These are phyloP conservation scores for Cololabis saira DNA, from an alignment of 2,113 vertebrate genomes.

Conservation along the genomic window DNA sequence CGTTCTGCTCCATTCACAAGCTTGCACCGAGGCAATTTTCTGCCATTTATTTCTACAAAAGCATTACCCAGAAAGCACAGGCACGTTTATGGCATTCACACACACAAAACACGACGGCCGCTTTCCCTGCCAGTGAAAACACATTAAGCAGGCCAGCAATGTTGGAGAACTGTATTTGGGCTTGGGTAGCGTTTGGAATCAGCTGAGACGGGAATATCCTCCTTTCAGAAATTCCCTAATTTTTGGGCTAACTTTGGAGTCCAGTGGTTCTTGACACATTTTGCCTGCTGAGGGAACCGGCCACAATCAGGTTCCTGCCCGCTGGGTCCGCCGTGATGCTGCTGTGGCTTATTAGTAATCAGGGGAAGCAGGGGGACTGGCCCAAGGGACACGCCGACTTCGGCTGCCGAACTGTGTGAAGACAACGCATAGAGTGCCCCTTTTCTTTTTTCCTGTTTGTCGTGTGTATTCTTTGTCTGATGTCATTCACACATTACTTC, in stretches of 20 bases:
- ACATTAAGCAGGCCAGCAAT: slow-evolving; percentile 24
- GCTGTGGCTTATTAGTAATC: slow-evolving; percentile 72
- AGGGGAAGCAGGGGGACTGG: slow-evolving; percentile 39
- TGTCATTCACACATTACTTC: slow-evolving; percentile 27
- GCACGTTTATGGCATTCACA: background rate
- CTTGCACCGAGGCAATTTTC: background rate
- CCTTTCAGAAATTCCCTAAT: slow-evolving; percentile 40
- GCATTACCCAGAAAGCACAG: slow-evolving; percentile 13
- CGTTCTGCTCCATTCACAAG: background rate
- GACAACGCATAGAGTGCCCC: slow-evolving; percentile 16
- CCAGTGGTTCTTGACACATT: slow-evolving; percentile 35
- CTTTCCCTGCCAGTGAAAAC: slow-evolving; percentile 34
- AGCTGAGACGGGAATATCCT: slow-evolving; percentile 39
- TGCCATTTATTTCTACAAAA: background rate
- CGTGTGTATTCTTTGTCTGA: slow-evolving; percentile 5
- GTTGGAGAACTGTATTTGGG: slow-evolving; percentile 29
- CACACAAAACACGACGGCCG: background rate
- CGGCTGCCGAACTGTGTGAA: slow-evolving; percentile 29
- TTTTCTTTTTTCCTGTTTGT: slow-evolving; percentile 27
- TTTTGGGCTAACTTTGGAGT: slow-evolving; percentile 16
- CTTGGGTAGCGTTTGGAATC: slow-evolving; percentile 21
- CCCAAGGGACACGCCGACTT: slow-evolving; percentile 41
- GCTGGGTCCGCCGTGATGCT: slow-evolving; percentile 62
- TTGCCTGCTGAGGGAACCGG: slow-evolving; percentile 40
- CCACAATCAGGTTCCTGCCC: slow-evolving; percentile 60